Percentiles rank a stretch among this genome's conserved stretches.
These are phyloP conservation scores for Ptychochromis oligacanthus DNA, from an alignment of 2,113 vertebrate species.

Conservation along the genomic window DNA sequence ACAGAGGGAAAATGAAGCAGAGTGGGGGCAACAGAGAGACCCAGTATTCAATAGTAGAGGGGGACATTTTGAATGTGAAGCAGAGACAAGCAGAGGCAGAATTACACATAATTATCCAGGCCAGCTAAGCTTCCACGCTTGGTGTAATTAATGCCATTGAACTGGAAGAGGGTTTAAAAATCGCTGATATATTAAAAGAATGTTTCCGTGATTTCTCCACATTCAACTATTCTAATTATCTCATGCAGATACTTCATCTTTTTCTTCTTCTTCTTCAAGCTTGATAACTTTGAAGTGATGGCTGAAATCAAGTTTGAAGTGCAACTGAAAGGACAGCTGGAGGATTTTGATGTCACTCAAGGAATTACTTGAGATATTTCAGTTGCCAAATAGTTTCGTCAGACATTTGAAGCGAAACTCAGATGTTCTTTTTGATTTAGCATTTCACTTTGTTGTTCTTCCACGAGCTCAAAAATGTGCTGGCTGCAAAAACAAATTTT, in stretches of 20 bases:
- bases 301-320: not conserved
- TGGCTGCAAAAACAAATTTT: not conserved
- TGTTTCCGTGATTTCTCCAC: constrained; percentile 29
- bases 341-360: not conserved
- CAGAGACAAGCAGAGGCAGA: constrained; percentile 49
- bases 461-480: not conserved
- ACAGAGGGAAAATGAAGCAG: not conserved
- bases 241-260: not conserved
- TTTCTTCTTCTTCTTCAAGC: not conserved
- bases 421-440: not conserved
- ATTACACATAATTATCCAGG: constrained; percentile 71
- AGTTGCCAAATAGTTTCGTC: not conserved
- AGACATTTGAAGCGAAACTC: not conserved
- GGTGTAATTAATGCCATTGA: constrained; percentile 65
- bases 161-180: constrained; percentile 45
- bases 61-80: constrained; percentile 42
- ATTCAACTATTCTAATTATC: constrained; percentile 21
- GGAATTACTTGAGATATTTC: not conserved
- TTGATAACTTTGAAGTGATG: constrained; percentile 9
- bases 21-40: not conserved
- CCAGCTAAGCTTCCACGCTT: constrained; percentile 61
- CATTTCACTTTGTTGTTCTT: not conserved
- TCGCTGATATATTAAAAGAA: constrained; percentile 25
- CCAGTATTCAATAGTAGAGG: constrained; percentile 7
- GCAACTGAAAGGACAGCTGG: not conserved